These are phyloP conservation scores for Tyrannus savana DNA, from an alignment of 2,113 vertebrate genomes.

Conservation along the genomic window DNA sequence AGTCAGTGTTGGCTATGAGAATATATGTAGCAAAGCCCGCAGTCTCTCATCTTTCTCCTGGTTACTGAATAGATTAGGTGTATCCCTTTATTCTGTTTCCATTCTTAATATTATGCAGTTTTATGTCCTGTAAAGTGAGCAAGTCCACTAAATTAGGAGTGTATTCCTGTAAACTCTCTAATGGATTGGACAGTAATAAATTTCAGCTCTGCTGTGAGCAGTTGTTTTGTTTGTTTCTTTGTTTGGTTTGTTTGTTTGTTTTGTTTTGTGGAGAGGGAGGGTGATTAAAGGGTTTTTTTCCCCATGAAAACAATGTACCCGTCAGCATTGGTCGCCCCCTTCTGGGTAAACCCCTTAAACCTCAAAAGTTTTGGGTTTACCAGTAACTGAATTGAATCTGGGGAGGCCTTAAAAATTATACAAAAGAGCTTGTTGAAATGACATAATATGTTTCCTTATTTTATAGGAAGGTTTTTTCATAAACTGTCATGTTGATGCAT, in stretches of 20 bases:
- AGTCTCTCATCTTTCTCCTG: not conserved
- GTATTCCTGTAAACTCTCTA: not conserved
- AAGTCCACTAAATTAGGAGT: not conserved
- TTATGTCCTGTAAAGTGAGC: not conserved
- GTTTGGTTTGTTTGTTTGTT: not conserved
- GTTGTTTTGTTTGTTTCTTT: not conserved
- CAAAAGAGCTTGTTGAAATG: not conserved
- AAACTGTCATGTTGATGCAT: not conserved
- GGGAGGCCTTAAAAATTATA: not conserved
- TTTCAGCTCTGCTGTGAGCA: not conserved
- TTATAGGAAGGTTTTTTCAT: not conserved
- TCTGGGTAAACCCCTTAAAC: not conserved
- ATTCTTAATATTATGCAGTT: not conserved
- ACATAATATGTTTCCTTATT: not conserved
- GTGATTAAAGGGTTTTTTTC: not conserved
- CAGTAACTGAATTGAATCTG: not conserved
- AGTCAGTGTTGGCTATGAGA: not conserved
- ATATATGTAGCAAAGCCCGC: not conserved
- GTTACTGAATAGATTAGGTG: not conserved
- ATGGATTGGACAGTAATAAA: not conserved
- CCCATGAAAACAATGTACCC: fast-evolving
- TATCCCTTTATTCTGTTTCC: not conserved
- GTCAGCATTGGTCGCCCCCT: not conserved
- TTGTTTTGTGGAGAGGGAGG: not conserved
- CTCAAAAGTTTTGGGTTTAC: not conserved